Base-by-base conservation (phyloP, 2,888 invertebrate genomes). In the Globia sparganii region DNA sequence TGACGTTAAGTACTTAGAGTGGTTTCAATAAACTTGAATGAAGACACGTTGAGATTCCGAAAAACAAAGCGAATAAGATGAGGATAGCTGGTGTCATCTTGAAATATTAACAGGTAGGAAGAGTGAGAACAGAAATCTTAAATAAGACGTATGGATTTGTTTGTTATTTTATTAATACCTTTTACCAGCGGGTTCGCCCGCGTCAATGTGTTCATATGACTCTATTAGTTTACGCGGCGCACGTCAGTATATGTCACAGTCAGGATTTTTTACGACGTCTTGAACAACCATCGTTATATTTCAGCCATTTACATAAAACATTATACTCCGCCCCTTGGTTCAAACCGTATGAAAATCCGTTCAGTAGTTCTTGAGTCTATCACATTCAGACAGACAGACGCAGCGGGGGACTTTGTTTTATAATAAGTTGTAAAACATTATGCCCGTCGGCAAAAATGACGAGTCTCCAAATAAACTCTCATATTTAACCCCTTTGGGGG, bases 21-120 rank as follows among this genome's bases (percentile, higher is more conserved):
- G 37, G 40, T 31, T 74, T 73, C 46, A 64, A 56, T 72, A 53
- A 62, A 53, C 49, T 70, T 31, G 72, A 77, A 40, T 21, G 18
- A 58, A 58, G n/a, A 56, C 34, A 56, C 56, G n/a, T 53, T n/a
- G 25, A 34, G 15, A 9, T 46, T 49, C 18, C 9, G 28, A n/a
- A 56, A 56, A n/a, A 25, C 21, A 28, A 34, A 25, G 31, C 5
- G 21, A 66, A 66, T 13, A 28, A 40, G 2, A 67, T 31, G 15
- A 67, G 25, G 5, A 49, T 18, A 31, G 49, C 31, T 46, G 25
- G 8, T 31, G 5, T 8, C 25, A 5, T 31, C 15, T 46, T 46
- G 25, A 66, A 8, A 15, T 15, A 46, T 66, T 43, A 31, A 13
- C 13, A 28, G 6, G 28, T 4, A 15, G 13, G 21, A 13, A 43